Evolutionary conservation across 2,888 invertebrate species (phyloP), one percentile per base, ranked within the genome.

Genomic region (Pharmacophagus antenor): DNA sequence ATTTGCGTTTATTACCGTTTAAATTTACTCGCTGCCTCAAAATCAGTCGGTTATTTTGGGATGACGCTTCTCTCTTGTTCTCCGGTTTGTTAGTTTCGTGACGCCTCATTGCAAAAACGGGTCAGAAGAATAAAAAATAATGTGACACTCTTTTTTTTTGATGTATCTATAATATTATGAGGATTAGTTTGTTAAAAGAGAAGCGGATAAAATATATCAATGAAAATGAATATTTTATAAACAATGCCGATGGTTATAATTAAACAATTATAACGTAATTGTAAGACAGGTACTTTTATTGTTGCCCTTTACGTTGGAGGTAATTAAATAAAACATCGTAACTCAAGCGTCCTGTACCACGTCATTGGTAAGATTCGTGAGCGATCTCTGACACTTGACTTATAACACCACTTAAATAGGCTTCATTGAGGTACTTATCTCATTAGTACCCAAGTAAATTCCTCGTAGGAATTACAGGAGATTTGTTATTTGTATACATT

Each of bases 31-130:
- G 73, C 67, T 74, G 77, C 73, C 74, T 70, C 73, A 73, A 73
- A 74, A 70, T 75, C 73, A 67, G 69, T 61, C 64, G 69, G 78
- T 73, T 89, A 88, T 88, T 88, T 88, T 69, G 69, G 81, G 84
- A 80, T 66, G 79, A 70, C 74, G 77, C 74, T 76, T 79, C 75
- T 78, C 75, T 78, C 75, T 80, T 81, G 78, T 81, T 80, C 73
- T 81, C 72, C 76, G 73, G 77, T 80, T 79, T 77, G 76, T 68
- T 71, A 74, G 74, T 73, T 76, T 72, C 72, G 70, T 73, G 70
- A 67, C 68, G 73, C 69, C 65, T 64, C 61, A 69, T 61, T 65
- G 65, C 66, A 71, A 73, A 84, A 81, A 77, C 75, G 70, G 82
- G 77, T 81, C 82, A 79, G 66, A 73, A 71, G 59, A 62, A 63